Conservation (phyloP, 2,113 vertebrate genomes). For the Antennarius striatus region DNA sequence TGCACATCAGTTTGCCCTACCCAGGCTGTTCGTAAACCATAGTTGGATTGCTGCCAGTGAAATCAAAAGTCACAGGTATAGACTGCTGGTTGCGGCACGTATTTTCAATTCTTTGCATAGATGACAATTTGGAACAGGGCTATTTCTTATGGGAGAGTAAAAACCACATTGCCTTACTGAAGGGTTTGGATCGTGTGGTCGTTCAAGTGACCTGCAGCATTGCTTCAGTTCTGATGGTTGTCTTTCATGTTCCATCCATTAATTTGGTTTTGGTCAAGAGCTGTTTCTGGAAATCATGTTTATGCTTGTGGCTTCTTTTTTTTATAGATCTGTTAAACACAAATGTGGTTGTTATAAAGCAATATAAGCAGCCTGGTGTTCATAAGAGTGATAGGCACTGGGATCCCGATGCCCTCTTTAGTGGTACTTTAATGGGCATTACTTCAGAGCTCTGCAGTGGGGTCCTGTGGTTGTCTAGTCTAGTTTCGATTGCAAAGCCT, state of each 20-base stretch:
- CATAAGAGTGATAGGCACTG: conserved; percentile 35
- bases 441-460: conserved; percentile 9
- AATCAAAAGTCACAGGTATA: conserved; percentile 1
- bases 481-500: not conserved
- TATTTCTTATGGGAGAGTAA: not conserved
- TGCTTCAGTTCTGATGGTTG: too few relatives aligned
- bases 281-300: too few relatives aligned
- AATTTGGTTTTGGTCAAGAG: too few relatives aligned
- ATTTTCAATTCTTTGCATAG: not conserved
- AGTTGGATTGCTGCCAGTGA: conserved; percentile 9
- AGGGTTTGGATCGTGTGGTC: not conserved
- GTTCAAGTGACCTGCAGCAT: too few relatives aligned
- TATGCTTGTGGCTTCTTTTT: too few relatives aligned
- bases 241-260: too few relatives aligned
- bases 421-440: not conserved
- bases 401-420: conserved; percentile 26
- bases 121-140: not conserved
- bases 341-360: not conserved
- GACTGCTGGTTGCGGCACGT: not conserved
- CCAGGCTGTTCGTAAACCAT: conserved; percentile 18
- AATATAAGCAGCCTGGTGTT: conserved; percentile 2
- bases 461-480: conserved; percentile 4
- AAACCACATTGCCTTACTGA: not conserved
- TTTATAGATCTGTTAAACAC: not conserved
- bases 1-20: conserved; percentile 38